These are phyloP conservation scores for Hyaena hyaena DNA, from an alignment of 2,113 vertebrate species.

Conservation along the genomic window DNA sequence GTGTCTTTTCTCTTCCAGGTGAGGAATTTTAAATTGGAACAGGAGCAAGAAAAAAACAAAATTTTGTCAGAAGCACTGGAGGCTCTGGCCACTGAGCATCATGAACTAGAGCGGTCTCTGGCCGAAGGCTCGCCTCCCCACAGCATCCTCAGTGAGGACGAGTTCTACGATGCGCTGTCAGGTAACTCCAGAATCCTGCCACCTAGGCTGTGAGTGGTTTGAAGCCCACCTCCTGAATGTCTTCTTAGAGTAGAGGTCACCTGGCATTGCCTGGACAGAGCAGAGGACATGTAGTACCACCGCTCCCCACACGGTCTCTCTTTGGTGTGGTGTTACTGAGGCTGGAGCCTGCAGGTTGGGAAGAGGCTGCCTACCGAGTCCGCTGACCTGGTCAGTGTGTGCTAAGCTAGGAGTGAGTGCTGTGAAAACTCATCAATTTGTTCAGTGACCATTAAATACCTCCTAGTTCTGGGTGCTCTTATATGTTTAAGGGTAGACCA, in stretches of 20 bases:
- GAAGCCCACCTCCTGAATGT: background rate
- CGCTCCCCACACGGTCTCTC: background rate
- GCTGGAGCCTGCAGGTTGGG: background rate
- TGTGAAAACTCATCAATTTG: background rate
- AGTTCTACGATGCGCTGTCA: slow-evolving; percentile 96
- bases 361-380: background rate
- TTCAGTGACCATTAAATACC: background rate
- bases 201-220: background rate
- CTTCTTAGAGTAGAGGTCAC: background rate
- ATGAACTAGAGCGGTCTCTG: slow-evolving; percentile 91
- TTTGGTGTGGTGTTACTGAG: background rate
- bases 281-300: background rate
- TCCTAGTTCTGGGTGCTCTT: background rate
- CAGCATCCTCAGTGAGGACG: slow-evolving; percentile 91
- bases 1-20: slow-evolving; percentile 88
- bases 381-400: background rate
- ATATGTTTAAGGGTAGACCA: background rate
- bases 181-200: slow-evolving; percentile 85
- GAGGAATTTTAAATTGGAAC: slow-evolving; percentile 94
- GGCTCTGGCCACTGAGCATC: slow-evolving; percentile 91
- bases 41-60: slow-evolving; percentile 96
- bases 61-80: slow-evolving; percentile 95
- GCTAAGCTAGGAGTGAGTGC: background rate
- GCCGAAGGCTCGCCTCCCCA: slow-evolving; percentile 86
- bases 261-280: background rate